Conservation (phyloP, 2,888 invertebrate genomes). For the Drosophila pullipes region DNA sequence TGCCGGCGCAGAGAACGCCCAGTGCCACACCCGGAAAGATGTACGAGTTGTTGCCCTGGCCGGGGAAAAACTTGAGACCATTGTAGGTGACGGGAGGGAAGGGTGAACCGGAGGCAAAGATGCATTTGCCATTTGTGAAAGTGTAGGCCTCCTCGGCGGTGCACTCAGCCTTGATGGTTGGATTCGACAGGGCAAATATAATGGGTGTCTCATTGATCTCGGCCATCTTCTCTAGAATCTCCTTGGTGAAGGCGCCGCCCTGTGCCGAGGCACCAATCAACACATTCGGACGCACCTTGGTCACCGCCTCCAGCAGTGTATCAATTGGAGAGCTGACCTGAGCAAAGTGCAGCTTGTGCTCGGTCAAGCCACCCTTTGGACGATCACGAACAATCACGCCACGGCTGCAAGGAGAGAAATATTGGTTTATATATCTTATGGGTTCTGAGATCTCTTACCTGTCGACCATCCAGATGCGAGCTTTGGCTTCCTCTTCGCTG, state of each 20-base stretch:
- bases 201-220: constrained; percentile 93
- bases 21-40: constrained; percentile 98
- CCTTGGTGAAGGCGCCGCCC: constrained; percentile 96
- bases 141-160: constrained; percentile 99
- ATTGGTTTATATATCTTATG: neutral
- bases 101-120: constrained; percentile 99
- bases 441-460: constrained; percentile 31
- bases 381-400: constrained; percentile 96
- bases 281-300: constrained; percentile 92
- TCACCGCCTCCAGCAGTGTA: constrained; percentile 92
- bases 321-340: constrained; percentile 91
- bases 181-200: constrained; percentile 99
- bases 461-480: constrained; percentile 97
- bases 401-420: constrained; percentile 87
- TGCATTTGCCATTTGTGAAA: constrained; percentile 94
- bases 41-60: constrained; percentile 99
- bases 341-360: constrained; percentile 94
- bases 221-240: constrained; percentile 95
- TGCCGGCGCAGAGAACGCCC: constrained; percentile 94
- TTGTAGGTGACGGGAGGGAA: constrained; percentile 94
- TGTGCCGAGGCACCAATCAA: constrained; percentile 98
- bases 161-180: constrained; percentile 99
- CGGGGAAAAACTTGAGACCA: constrained; percentile 93
- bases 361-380: constrained; percentile 92
- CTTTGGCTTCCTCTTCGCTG: constrained; percentile 90